Evolutionary conservation across 2,113 vertebrate genomes (phyloP).

Genomic region (Eira barbara): DNA sequence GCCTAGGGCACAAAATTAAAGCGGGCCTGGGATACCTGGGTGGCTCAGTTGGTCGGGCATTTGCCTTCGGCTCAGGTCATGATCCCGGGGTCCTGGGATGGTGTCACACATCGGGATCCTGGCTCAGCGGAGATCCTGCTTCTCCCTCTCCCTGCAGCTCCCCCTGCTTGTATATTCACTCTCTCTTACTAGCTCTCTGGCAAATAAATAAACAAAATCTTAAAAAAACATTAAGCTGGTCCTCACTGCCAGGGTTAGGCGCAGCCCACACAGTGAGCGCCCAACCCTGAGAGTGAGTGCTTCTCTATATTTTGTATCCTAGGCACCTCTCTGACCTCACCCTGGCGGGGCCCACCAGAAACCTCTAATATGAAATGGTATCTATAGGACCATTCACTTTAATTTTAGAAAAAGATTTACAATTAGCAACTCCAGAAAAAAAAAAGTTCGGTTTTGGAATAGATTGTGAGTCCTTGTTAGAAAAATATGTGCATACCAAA

Average conservation of each 20-base stretch:
- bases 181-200: not conserved
- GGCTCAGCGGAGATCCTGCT: not conserved
- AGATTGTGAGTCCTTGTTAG: not conserved
- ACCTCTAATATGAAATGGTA: not conserved
- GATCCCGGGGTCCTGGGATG: not conserved
- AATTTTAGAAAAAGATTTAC: not conserved
- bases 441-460: not conserved
- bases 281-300: fast-evolving
- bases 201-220: not conserved
- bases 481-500: not conserved
- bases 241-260: not conserved
- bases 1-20: not conserved
- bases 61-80: not conserved
- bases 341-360: not conserved
- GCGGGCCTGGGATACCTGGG: not conserved
- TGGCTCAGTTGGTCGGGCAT: not conserved
- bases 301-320: too few relatives aligned
- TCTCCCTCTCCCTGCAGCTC: not conserved
- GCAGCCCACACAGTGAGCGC: too few relatives aligned
- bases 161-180: too few relatives aligned
- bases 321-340: not conserved
- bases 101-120: not conserved
- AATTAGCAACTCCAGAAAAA: not conserved
- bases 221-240: not conserved
- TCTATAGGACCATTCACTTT: not conserved